A percentile compares a stretch with the other conserved stretches of the same genome.
phyloP scores from a whole-genome alignment of 2,113 vertebrate genomes.

The Todiramphus chloris region DNA sequence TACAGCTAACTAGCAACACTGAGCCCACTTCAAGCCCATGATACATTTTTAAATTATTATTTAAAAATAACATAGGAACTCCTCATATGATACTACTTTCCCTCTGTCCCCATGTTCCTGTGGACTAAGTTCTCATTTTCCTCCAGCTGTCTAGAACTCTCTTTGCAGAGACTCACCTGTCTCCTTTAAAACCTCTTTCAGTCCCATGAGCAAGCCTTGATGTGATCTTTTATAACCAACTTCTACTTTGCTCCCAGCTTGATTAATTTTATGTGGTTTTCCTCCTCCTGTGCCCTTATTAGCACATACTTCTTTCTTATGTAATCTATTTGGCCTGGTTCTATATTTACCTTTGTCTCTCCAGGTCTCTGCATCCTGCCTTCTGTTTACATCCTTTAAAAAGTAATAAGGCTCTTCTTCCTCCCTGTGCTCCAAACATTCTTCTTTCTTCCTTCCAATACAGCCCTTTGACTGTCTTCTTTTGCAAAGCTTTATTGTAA shows the following conservation, averaged over 20 bases:
- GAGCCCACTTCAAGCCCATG: not conserved
- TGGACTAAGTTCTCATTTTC: not conserved
- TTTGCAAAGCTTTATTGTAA: not conserved
- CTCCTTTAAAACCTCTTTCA: not conserved
- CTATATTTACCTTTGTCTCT: slow-evolving; percentile 16
- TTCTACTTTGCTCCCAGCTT: not conserved
- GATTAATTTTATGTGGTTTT: slow-evolving; percentile 23
- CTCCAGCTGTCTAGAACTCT: not conserved
- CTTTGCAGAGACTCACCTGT: not conserved
- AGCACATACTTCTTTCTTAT: not conserved
- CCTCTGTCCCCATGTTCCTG: not conserved
- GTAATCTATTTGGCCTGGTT: not conserved
- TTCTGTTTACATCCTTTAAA: not conserved
- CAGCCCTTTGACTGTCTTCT: not conserved
- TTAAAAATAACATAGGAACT: not conserved
- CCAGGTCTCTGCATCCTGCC: not conserved
- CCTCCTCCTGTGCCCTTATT: not conserved
- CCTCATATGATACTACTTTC: not conserved
- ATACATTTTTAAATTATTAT: fast-evolving
- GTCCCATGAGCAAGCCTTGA: not conserved
- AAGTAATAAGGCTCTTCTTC: not conserved
- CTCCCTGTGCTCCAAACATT: not conserved
- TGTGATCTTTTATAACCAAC: not conserved
- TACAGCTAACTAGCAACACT: not conserved
- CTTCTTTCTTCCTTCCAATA: not conserved